phyloP scores from a whole-genome alignment of 2,797 vertebrate genomes.

The Poeciliopsis paucimaculata region DNA sequence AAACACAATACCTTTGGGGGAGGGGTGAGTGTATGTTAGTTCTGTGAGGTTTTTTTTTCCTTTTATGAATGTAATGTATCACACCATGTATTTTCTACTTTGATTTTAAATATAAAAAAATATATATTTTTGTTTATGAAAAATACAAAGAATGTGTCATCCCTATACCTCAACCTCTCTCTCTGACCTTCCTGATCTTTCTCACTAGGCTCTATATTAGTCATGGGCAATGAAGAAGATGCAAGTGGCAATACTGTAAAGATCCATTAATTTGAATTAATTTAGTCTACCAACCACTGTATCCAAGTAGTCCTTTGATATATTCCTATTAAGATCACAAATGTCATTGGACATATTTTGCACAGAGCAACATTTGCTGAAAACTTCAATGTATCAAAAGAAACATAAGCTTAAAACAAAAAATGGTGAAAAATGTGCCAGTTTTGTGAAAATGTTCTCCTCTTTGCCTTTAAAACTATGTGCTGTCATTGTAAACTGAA shows the following conservation, averaged over 20 bases:
- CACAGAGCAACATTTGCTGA: neutral
- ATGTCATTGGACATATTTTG: neutral
- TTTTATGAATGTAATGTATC: no score
- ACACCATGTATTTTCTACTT: no score
- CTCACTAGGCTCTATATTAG: neutral
- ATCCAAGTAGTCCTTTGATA: neutral
- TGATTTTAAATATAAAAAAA: no score
- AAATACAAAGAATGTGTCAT: neutral
- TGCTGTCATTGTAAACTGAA: no score
- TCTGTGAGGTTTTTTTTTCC: no score
- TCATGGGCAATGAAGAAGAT: neutral
- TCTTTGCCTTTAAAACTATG: neutral
- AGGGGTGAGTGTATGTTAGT: no score
- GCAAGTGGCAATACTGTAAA: neutral
- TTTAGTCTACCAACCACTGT: neutral
- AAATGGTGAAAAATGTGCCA: neutral
- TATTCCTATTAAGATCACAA: neutral
- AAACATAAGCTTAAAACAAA: neutral
- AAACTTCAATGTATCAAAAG: neutral
- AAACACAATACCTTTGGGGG: no score
- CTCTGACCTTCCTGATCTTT: neutral
- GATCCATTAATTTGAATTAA: neutral
- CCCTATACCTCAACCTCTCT: neutral
- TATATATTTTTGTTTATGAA: neutral
- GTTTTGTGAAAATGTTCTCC: neutral